phyloP scores from a whole-genome alignment of 1,140 invertebrate genomes.

The Acyrthosiphon pisum region DNA sequence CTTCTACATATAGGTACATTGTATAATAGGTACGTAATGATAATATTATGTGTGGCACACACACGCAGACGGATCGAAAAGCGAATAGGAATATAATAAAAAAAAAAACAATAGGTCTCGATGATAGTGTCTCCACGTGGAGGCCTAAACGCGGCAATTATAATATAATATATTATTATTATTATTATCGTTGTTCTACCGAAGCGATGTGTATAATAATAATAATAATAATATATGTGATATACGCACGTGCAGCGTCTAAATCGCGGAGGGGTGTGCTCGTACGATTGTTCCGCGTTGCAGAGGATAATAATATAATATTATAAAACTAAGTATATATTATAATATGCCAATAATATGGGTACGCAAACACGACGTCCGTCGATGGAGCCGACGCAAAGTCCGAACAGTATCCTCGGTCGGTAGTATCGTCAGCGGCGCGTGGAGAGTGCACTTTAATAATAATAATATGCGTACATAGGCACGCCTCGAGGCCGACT shows the following conservation, averaged over 20 bases:
- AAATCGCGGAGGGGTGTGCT: not conserved
- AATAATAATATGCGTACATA: not conserved
- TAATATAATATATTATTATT: not conserved
- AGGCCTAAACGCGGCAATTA: slow-evolving; percentile 34
- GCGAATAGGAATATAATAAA: not conserved
- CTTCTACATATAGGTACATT: not conserved
- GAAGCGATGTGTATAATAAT: not conserved
- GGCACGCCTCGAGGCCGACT: too few species aligned
- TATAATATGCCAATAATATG: not conserved
- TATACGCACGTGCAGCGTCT: not conserved
- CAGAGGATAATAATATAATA: not conserved
- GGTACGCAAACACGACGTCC: not conserved
- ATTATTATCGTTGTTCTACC: not conserved
- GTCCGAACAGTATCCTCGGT: not conserved
- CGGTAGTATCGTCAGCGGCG: too few species aligned
- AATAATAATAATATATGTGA: slow-evolving; percentile 3
- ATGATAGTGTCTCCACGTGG: slow-evolving; percentile 5
- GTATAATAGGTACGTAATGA: not conserved
- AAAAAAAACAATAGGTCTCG: slow-evolving; percentile 23
- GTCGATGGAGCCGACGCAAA: not conserved
- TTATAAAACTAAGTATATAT: not conserved
- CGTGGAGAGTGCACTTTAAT: not conserved
- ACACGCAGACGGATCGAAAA: not conserved
- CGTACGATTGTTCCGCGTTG: not conserved
- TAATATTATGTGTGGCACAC: slow-evolving; percentile 28